Conservation (phyloP, 2,888 invertebrate species). For the Melinopterus prodromus region DNA sequence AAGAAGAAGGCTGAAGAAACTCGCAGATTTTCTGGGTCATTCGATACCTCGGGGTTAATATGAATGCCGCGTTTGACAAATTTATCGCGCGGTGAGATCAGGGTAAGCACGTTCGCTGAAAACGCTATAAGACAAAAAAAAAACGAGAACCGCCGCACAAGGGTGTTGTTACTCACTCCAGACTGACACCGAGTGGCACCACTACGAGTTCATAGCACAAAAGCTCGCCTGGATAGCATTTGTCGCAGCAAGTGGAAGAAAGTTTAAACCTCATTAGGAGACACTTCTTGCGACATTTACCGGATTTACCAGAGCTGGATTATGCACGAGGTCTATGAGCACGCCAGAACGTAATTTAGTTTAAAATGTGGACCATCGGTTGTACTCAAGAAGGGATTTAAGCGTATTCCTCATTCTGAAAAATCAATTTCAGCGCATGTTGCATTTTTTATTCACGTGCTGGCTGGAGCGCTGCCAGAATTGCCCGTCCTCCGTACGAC, state of each 20-base stretch:
- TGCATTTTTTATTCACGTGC: background rate
- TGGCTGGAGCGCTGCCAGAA: background rate
- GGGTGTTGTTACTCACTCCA: background rate
- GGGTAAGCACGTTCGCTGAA: background rate
- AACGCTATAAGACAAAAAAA: background rate
- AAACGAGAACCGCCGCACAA: background rate
- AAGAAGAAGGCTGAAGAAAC: background rate
- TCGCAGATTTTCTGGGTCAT: background rate
- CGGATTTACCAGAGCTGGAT: too few species aligned
- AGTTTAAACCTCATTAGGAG: too few species aligned
- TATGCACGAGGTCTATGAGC: too few species aligned
- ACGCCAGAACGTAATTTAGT: too few species aligned
- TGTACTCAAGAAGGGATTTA: too few species aligned
- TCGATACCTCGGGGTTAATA: background rate
- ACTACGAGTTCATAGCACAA: too few species aligned
- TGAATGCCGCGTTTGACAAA: background rate
- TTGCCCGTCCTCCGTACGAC: background rate
- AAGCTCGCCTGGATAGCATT: too few species aligned
- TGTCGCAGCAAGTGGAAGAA: too few species aligned
- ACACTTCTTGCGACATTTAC: too few species aligned
- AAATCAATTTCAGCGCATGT: background rate
- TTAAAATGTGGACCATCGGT: too few species aligned
- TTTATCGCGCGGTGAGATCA: background rate
- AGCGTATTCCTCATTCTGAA: background rate
- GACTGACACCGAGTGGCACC: background rate